Conservation (phyloP, 2,888 invertebrate genomes). For the Drosophila kambysellisi region DNA sequence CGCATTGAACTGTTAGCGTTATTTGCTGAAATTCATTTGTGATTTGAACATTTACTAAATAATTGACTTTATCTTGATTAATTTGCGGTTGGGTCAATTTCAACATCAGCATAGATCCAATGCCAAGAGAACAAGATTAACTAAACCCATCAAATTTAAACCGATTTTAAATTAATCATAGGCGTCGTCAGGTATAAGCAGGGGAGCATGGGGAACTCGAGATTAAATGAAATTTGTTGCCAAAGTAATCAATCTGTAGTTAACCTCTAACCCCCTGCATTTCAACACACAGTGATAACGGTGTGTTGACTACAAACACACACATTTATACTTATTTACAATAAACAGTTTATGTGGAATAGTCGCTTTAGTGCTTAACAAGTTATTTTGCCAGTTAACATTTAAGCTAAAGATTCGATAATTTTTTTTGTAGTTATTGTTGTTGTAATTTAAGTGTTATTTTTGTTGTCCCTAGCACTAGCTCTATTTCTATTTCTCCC, state of each 20-base stretch:
- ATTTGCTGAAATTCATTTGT: not conserved
- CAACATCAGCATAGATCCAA: not conserved
- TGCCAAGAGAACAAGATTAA: not conserved
- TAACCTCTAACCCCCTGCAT: constrained; percentile 43
- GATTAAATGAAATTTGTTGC: constrained; percentile 49
- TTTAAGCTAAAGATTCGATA: constrained; percentile 49
- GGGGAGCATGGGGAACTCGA: not conserved
- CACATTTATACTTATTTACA: constrained; percentile 3
- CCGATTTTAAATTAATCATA: not conserved
- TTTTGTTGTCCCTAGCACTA: not conserved
- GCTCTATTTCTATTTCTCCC: constrained; percentile 1
- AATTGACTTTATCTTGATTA: not conserved
- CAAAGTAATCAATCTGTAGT: constrained; percentile 55
- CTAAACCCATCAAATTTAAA: not conserved
- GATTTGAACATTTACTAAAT: not conserved
- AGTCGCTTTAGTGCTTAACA: constrained; percentile 34
- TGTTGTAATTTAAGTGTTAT: not conserved
- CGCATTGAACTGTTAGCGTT: not conserved
- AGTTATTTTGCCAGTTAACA: constrained; percentile 47
- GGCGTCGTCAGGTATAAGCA: not conserved
- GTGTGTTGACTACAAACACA: constrained; percentile 8
- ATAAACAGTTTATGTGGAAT: constrained; percentile 26
- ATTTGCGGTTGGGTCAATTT: not conserved
- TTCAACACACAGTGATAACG: constrained; percentile 38
- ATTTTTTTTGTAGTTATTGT: constrained; percentile 23